Evolutionary conservation across 2,888 invertebrate genomes (phyloP).

Genomic region (Cyrtodaria siliqua): DNA sequence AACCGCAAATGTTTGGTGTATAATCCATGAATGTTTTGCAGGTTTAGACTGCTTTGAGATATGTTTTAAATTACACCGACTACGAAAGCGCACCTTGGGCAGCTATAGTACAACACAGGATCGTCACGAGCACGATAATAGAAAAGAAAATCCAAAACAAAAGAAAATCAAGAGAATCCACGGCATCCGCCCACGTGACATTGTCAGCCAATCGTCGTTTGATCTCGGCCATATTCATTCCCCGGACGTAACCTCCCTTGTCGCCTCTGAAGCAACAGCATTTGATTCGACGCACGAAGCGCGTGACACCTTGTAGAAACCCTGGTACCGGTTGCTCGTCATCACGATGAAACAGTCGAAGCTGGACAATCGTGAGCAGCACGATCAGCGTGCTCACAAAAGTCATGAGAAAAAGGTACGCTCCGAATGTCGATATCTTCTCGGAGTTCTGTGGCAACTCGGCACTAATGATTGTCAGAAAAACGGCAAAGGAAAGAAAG

Average conservation of each 20-base stretch:
- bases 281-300: conserved; percentile 37
- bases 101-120: conserved; percentile 13
- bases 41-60: too few species aligned
- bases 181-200: conserved; percentile 48
- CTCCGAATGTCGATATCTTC: conserved; percentile 51
- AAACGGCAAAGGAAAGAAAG: conserved; percentile 66
- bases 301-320: conserved; percentile 40
- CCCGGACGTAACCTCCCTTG: conserved; percentile 16
- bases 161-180: conserved; percentile 47
- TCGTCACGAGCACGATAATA: conserved; percentile 36
- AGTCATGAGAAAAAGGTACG: conserved; percentile 61
- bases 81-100: conserved; percentile 10
- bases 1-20: too few species aligned
- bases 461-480: conserved; percentile 65
- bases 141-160: conserved; percentile 52
- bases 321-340: conserved; percentile 48
- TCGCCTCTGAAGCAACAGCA: conserved; percentile 25
- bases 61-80: neutral
- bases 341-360: conserved; percentile 45
- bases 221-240: conserved; percentile 12
- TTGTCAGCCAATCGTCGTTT: conserved; percentile 24
- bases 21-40: too few species aligned
- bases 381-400: conserved; percentile 55
- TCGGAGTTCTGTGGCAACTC: conserved; percentile 63
- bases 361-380: conserved; percentile 48